Base-by-base conservation (phyloP, 30 jellyfish, hydroid and myxozoan genomes). In the Phacellophora camtschatica region DNA sequence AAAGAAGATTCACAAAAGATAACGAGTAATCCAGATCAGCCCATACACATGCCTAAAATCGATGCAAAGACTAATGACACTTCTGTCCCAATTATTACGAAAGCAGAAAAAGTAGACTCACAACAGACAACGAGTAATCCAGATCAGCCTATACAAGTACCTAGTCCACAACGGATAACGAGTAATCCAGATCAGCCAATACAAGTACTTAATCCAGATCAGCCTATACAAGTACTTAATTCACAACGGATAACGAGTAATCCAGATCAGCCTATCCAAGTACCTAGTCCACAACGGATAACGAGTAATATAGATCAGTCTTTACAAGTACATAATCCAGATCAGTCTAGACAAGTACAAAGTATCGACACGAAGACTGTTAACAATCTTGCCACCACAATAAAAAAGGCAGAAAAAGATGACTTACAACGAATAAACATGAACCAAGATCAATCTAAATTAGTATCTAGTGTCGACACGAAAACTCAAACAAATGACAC, bases 1-100 rank as follows among this genome's bases (percentile, higher is more conserved):
- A 80, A 50, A 39, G 91, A 49, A 0, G 91, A 80, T 48, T 57
- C 66, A n/a, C 55, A 28, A 34, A 70, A 33, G 5, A 31, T 64
- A 1, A 46, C 61, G 2, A 63, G 8, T 4, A 11, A 35, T 4
- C 81, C 18, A 23, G 81, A 10, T 18, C 19, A 57, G 19, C 37
- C 28, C 4, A 11, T 13, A 7, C 16, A 57, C 5, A 37, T 13
- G 42, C 42, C 42, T 46, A 11, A n/a, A n/a, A n/a, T n/a, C n/a
- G n/a, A n/a, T n/a, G n/a, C n/a, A n/a, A n/a, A n/a, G n/a, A n/a
- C n/a, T n/a, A n/a, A n/a, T n/a, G n/a, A n/a, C n/a, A n/a, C n/a
- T n/a, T n/a, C n/a, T n/a, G n/a, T n/a, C n/a, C n/a, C n/a, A n/a
- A n/a, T n/a, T n/a, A n/a, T n/a, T n/a, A n/a, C n/a, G n/a, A n/a